These are phyloP conservation scores for Clarias batrachus DNA, from an alignment of 2,113 vertebrate genomes.

Conservation along the genomic window DNA sequence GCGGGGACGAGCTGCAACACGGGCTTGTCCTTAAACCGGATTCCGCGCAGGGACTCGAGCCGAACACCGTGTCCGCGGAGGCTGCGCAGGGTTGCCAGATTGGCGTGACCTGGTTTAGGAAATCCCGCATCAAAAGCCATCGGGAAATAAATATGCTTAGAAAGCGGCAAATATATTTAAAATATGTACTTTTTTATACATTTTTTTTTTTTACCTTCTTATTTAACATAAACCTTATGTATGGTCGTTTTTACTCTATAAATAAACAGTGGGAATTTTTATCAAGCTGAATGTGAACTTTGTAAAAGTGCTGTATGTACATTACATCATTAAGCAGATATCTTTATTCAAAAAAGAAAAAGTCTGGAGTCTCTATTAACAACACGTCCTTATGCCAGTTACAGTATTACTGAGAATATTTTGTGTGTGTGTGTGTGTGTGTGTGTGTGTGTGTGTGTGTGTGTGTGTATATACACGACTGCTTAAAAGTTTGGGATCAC, in stretches of 20 bases:
- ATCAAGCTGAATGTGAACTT: not conserved
- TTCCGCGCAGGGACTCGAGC: not conserved
- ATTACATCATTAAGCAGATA: too few relatives aligned
- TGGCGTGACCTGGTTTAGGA: slow-evolving; percentile 20
- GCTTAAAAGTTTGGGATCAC: too few relatives aligned
- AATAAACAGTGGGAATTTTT: not conserved
- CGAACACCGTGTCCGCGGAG: not conserved
- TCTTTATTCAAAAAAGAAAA: too few relatives aligned
- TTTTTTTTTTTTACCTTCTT: too few relatives aligned
- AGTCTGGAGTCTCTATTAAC: not conserved
- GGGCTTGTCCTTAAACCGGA: slow-evolving; percentile 6
- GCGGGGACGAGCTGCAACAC: not conserved
- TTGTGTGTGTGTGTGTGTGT: too few relatives aligned
- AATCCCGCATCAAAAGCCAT: not conserved
- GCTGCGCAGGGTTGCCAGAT: slow-evolving; percentile 26
- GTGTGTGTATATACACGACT: too few relatives aligned
- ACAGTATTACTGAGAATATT: too few relatives aligned
- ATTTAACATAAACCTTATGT: too few relatives aligned
- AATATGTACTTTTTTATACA: too few relatives aligned
- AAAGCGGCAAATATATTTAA: too few relatives aligned
- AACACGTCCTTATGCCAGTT: not conserved
- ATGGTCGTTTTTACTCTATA: not conserved
- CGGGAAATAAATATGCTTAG: not conserved
- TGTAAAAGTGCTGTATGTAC: not conserved
- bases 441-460: too few relatives aligned